These are phyloP conservation scores for Panonychus citri DNA, from an alignment of 1,140 invertebrate genomes.

Conservation along the genomic window DNA sequence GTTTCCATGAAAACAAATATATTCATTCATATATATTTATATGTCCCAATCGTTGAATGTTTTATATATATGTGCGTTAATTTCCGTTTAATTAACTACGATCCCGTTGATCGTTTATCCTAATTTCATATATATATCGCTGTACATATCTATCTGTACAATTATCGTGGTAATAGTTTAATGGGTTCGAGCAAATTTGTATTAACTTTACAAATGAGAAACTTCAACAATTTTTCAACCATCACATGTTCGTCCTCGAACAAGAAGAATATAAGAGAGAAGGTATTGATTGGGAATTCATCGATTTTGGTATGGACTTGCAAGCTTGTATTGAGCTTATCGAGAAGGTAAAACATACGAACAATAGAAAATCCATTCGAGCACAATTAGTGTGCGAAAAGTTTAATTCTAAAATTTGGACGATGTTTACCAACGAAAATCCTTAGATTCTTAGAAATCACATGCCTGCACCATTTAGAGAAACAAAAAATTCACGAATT, in stretches of 20 bases:
- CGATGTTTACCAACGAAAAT: background rate
- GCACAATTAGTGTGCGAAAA: background rate
- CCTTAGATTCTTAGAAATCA: background rate
- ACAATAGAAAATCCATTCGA: background rate
- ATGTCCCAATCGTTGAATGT: too few species aligned
- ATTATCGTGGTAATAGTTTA: background rate
- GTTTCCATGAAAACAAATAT: too few species aligned
- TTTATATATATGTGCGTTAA: too few species aligned
- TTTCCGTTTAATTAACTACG: too few species aligned
- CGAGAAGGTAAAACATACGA: constrained; percentile 14
- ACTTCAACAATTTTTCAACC: constrained; percentile 40
- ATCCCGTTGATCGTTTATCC: too few species aligned
- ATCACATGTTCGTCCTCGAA: constrained; percentile 34
- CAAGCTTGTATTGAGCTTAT: constrained; percentile 16
- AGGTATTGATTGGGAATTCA: constrained; percentile 33
- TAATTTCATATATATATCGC: too few species aligned
- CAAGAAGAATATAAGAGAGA: constrained; percentile 32
- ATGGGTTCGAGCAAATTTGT: constrained; percentile 8
- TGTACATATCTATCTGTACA: too few species aligned
- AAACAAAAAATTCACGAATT: too few species aligned
- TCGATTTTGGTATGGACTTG: constrained; percentile 27
- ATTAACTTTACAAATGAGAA: constrained; percentile 49
- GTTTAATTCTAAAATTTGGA: background rate
- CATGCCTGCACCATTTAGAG: too few species aligned
- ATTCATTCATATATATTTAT: too few species aligned